Conservation (phyloP, 2,797 vertebrate species). For the Cynopterus sphinx region DNA sequence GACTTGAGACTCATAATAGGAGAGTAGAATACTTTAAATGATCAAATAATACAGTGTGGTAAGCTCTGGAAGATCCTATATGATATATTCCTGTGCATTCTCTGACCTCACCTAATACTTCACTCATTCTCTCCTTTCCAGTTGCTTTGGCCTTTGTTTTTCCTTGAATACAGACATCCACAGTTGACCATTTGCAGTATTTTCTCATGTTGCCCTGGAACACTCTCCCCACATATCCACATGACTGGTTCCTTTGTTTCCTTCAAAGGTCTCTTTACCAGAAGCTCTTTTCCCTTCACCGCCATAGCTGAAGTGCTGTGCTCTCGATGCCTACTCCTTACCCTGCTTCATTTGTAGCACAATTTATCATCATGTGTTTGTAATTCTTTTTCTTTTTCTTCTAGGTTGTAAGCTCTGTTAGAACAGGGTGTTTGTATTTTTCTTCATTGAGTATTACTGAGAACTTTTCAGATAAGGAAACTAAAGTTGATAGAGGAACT, state of each 20-base stretch:
- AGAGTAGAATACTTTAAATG: not conserved
- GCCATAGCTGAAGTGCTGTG: not conserved
- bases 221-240: not conserved
- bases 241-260: not conserved
- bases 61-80: not conserved
- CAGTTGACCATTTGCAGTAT: not conserved
- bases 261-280: not conserved
- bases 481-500: not conserved
- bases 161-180: not conserved
- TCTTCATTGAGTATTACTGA: not conserved
- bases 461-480: conserved; percentile 10
- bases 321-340: not conserved
- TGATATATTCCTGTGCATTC: not conserved
- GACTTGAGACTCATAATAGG: not conserved
- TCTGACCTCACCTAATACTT: not conserved
- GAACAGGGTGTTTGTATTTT: not conserved
- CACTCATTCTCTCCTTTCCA: not conserved
- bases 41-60: not conserved
- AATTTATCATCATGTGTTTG: not conserved
- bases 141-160: not conserved
- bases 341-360: not conserved
- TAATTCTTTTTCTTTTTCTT: not conserved
- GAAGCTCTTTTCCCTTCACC: not conserved
- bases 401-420: not conserved
- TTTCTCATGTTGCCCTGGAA: not conserved